Evolutionary conservation across 2,113 vertebrate species (phyloP).

Genomic region (Osmerus eperlanus): DNA sequence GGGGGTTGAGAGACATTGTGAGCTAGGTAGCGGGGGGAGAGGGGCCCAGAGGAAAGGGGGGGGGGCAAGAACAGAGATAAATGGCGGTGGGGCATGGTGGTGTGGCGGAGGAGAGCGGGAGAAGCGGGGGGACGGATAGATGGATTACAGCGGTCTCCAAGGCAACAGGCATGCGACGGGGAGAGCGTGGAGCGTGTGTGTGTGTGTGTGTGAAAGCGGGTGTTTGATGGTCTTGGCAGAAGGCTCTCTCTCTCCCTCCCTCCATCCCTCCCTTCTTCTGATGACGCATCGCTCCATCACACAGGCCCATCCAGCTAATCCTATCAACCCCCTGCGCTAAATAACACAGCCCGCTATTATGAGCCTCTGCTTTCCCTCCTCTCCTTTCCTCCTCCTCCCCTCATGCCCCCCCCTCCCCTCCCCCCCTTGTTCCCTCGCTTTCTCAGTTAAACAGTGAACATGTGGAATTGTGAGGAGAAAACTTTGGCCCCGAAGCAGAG

Average conservation of each 20-base stretch:
- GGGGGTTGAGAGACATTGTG: neutral
- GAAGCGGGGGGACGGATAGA: neutral
- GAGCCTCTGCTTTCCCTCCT: neutral
- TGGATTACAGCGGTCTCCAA: slow-evolving; percentile 7
- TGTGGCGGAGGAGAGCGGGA: neutral
- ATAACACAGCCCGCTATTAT: slow-evolving; percentile 4
- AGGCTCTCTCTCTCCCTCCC: slow-evolving; percentile 4
- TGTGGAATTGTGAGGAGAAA: neutral
- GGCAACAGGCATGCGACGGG: neutral
- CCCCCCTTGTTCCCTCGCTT: neutral
- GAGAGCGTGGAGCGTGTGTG: neutral
- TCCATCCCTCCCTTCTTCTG: neutral
- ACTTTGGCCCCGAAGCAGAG: neutral
- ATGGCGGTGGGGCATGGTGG: neutral
- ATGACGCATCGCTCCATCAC: slow-evolving; percentile 2
- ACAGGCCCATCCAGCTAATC: slow-evolving; percentile 6
- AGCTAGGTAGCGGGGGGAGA: neutral
- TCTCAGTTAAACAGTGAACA: neutral
- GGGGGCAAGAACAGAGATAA: neutral
- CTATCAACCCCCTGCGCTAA: slow-evolving; percentile 6
- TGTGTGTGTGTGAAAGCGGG: slow-evolving; percentile 13
- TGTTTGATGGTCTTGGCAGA: slow-evolving; percentile 8
- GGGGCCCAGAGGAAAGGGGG: neutral
- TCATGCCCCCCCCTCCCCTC: neutral
- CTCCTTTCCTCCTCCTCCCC: neutral